These are phyloP conservation scores for Schlechtendalia chinensis DNA, from an alignment of 1,140 invertebrate genomes.

Conservation along the genomic window DNA sequence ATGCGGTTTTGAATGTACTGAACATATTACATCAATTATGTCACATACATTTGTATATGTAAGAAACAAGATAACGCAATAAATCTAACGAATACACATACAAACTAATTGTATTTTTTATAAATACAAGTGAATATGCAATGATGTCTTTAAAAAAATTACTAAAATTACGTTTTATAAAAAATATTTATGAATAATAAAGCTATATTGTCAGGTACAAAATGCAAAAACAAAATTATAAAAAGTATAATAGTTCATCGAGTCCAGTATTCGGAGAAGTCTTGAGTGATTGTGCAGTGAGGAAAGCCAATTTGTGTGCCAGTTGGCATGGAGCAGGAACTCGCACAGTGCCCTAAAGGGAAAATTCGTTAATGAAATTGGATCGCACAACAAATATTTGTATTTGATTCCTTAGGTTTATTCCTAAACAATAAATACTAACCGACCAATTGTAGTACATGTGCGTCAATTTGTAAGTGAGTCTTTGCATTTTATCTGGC, in stretches of 20 bases:
- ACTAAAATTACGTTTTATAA: too few species aligned
- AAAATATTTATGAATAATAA: too few species aligned
- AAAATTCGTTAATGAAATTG: neutral
- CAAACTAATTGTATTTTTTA: too few species aligned
- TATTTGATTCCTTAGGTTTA: neutral
- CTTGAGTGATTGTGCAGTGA: conserved; percentile 72
- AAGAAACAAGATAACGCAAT: too few species aligned
- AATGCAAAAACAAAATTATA: too few species aligned
- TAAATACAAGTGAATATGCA: too few species aligned
- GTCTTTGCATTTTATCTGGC: neutral
- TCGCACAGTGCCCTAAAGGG: conserved; percentile 68
- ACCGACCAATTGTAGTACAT: conserved; percentile 21
- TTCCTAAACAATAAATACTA: neutral
- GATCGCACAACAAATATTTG: neutral
- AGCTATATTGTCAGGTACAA: too few species aligned
- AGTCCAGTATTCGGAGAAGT: conserved; percentile 57
- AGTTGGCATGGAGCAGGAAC: conserved; percentile 85
- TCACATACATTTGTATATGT: too few species aligned
- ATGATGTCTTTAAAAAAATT: too few species aligned
- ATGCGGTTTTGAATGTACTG: too few species aligned
- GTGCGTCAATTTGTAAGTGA: neutral
- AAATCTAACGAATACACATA: too few species aligned
- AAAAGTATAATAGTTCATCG: conserved; percentile 60
- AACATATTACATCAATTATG: too few species aligned
- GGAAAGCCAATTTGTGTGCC: conserved; percentile 81